These are phyloP conservation scores for Diplosoma virens DNA, from an alignment of 23 tunicate genomes.

Conservation along the genomic window DNA sequence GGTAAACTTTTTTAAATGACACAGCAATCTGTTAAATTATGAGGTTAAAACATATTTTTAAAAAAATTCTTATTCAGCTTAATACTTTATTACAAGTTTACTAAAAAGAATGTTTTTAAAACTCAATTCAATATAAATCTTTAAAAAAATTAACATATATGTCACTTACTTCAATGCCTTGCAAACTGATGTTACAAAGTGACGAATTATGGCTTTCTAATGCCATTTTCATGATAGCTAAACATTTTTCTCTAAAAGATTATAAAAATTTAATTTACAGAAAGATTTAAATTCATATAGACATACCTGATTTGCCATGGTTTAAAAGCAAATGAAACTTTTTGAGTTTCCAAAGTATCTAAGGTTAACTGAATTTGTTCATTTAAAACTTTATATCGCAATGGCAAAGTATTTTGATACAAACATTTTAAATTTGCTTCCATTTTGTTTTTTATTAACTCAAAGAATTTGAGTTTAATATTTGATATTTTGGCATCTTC, in stretches of 20 bases:
- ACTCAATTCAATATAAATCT: too few relatives aligned
- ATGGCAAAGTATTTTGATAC: constrained; percentile 30
- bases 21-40: too few relatives aligned
- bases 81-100: too few relatives aligned
- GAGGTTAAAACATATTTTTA: too few relatives aligned
- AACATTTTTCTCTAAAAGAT: constrained; percentile 51
- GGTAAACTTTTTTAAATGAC: too few relatives aligned
- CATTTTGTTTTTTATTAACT: too few relatives aligned
- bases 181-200: constrained; percentile 27
- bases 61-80: too few relatives aligned
- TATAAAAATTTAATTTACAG: not conserved
- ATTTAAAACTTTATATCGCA: constrained; percentile 17
- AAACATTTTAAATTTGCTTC: constrained; percentile 20
- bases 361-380: constrained; percentile 42
- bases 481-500: too few relatives aligned
- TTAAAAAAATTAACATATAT: too few relatives aligned
- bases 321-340: constrained; percentile 48
- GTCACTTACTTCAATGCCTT: constrained; percentile 45
- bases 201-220: constrained; percentile 46
- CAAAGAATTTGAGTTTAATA: too few relatives aligned
- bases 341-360: constrained; percentile 58
- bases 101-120: too few relatives aligned
- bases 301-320: constrained; percentile 63
- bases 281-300: not conserved
- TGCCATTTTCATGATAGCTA: constrained; percentile 38